These are phyloP conservation scores for Acanthaster planci DNA, from an alignment of 35 echinoderm and acorn worm species.

Conservation along the genomic window DNA sequence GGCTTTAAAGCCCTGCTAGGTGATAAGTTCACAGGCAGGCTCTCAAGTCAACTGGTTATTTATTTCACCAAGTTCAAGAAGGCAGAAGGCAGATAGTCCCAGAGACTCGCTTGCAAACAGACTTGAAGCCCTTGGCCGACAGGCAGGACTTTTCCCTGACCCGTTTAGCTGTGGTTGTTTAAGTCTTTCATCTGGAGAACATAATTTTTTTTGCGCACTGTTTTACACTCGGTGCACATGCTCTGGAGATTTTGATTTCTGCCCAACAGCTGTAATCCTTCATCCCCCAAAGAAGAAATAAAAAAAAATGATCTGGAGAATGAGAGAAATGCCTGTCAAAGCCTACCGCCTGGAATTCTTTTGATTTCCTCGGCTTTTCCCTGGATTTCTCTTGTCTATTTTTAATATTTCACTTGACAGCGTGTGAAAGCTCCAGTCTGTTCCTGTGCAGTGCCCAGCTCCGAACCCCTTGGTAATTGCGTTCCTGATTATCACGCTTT, in stretches of 20 bases:
- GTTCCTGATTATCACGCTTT: not conserved
- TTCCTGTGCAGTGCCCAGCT: not conserved
- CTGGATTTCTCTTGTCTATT: not conserved
- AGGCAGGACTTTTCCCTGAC: too few relatives aligned
- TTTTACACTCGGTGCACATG: not conserved
- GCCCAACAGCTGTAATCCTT: not conserved
- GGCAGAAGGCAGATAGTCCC: too few relatives aligned
- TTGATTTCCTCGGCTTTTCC: not conserved
- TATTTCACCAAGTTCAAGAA: too few relatives aligned
- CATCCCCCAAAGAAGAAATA: not conserved
- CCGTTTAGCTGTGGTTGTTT: not conserved
- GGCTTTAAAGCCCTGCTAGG: too few relatives aligned
- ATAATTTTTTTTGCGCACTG: not conserved
- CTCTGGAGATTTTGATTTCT: not conserved
- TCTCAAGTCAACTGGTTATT: too few relatives aligned
- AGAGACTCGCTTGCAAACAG: too few relatives aligned
- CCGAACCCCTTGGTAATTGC: not conserved
- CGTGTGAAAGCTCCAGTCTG: not conserved
- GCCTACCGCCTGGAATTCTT: not conserved
- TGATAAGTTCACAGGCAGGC: too few relatives aligned
- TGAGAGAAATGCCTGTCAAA: conserved; percentile 18
- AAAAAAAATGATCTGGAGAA: conserved; percentile 1
- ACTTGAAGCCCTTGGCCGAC: too few relatives aligned
- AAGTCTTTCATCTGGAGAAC: not conserved
- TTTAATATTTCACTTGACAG: not conserved